Evolutionary conservation across 2,797 vertebrate genomes (phyloP).

Genomic region (Hemitrygon akajei): DNA sequence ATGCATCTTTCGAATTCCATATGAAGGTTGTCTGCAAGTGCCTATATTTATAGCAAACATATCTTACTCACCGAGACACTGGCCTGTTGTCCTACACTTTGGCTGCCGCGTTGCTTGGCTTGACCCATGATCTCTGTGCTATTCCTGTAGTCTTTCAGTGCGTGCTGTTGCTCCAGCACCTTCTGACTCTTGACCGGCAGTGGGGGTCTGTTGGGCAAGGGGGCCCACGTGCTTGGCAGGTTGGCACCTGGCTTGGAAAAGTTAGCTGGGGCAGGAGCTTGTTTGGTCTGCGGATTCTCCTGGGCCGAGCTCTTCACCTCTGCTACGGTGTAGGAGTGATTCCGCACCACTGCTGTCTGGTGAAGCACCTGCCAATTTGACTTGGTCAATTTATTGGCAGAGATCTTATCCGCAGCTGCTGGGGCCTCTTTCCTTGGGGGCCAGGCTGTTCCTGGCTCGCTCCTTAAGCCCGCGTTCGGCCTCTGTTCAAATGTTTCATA

Average conservation of each 20-base stretch:
- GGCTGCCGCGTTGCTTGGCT: constrained; percentile 54
- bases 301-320: constrained; percentile 45
- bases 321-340: constrained; percentile 74
- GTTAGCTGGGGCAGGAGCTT: constrained; percentile 40
- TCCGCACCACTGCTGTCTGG: constrained; percentile 66
- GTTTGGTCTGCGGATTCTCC: constrained; percentile 61
- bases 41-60: neutral
- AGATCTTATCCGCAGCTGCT: constrained; percentile 50
- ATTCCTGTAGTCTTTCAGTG: constrained; percentile 77
- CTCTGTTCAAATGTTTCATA: constrained; percentile 70
- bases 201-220: constrained; percentile 59
- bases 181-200: constrained; percentile 72
- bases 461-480: constrained; percentile 50
- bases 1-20: neutral
- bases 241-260: neutral
- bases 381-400: constrained; percentile 55
- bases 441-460: constrained; percentile 63
- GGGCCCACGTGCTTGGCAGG: constrained; percentile 57
- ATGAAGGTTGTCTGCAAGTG: neutral
- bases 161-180: constrained; percentile 59
- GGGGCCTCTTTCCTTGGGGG: constrained; percentile 59
- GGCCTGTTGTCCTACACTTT: constrained; percentile 47
- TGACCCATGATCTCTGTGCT: constrained; percentile 66
- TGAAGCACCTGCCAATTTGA: constrained; percentile 49
- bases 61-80: constrained; percentile 52